A percentile compares a stretch with the other conserved stretches of the same genome.
These are phyloP conservation scores for Linepithema humile DNA, from an alignment of 1,140 invertebrate genomes.

Conservation along the genomic window DNA sequence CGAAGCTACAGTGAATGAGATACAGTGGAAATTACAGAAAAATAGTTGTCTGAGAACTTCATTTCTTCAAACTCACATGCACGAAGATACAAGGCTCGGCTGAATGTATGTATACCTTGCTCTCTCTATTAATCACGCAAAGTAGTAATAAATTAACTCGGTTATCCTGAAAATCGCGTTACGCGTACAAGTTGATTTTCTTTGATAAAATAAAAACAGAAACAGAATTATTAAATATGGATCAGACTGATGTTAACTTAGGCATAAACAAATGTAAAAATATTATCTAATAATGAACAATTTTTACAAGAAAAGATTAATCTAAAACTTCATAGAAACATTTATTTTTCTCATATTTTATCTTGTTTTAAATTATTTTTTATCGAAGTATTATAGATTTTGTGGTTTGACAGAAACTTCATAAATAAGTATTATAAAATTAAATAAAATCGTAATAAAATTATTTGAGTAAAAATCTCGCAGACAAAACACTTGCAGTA, in stretches of 20 bases:
- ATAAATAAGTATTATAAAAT: too few relatives aligned
- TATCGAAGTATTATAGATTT: too few relatives aligned
- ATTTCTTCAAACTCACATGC: slow-evolving; percentile 24
- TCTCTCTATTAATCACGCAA: not conserved
- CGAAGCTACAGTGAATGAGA: not conserved
- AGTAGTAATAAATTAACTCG: not conserved
- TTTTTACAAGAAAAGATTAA: too few relatives aligned
- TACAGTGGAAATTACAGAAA: too few relatives aligned
- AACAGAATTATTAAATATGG: not conserved
- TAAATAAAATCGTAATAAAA: too few relatives aligned
- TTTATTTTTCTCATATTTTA: too few relatives aligned
- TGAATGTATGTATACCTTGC: slow-evolving; percentile 30
- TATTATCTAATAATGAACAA: too few relatives aligned
- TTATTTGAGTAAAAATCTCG: not conserved
- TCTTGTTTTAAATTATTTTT: too few relatives aligned
- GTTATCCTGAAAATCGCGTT: not conserved
- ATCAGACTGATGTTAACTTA: too few relatives aligned
- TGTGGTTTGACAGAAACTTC: too few relatives aligned
- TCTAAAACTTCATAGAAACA: too few relatives aligned
- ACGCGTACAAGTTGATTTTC: not conserved
- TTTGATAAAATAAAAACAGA: not conserved
- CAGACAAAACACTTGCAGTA: not conserved
- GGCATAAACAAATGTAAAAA: too few relatives aligned
- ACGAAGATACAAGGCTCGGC: slow-evolving; percentile 16
- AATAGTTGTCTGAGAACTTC: slow-evolving; percentile 34